Evolutionary conservation across 2,113 vertebrate species (phyloP).

Genomic region (Phoxinus phoxinus): DNA sequence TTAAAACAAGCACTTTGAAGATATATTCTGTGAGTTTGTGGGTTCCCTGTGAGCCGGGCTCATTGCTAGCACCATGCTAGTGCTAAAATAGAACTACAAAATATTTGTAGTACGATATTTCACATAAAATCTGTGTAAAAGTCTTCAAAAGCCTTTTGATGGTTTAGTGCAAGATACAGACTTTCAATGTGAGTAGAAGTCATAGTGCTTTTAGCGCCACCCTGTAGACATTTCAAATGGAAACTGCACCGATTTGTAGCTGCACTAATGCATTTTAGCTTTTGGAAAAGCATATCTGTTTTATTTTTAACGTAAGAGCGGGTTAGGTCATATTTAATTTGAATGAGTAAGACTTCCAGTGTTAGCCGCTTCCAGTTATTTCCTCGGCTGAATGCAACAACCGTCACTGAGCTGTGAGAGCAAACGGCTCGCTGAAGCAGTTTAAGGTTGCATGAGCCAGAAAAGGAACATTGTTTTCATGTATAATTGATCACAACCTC

Average conservation of each 20-base stretch:
- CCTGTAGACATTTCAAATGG: not conserved
- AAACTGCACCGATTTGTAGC: not conserved
- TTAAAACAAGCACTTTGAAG: no score
- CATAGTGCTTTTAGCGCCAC: not conserved
- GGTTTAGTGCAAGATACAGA: not conserved
- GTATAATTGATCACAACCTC: constrained; percentile 23
- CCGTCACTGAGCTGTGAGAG: not conserved
- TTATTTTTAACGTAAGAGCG: not conserved
- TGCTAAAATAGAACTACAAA: not conserved
- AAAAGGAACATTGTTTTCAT: constrained; percentile 34
- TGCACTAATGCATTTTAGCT: not conserved
- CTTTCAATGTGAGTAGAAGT: not conserved
- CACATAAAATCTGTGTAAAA: not conserved
- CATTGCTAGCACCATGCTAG: not conserved
- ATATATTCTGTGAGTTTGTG: not conserved
- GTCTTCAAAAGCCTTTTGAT: not conserved
- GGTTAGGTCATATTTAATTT: not conserved
- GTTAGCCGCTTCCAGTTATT: no score
- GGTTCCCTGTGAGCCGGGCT: not conserved
- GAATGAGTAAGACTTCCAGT: no score
- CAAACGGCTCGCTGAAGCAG: not conserved
- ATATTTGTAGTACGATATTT: not conserved
- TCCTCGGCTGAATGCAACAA: no score
- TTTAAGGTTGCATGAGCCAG: constrained; percentile 4
- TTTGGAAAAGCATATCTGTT: not conserved